A percentile compares a stretch with the other conserved stretches of the same genome.
These are phyloP conservation scores for Eulemur albifrons DNA, from an alignment of 2,797 vertebrate species.

Conservation along the genomic window DNA sequence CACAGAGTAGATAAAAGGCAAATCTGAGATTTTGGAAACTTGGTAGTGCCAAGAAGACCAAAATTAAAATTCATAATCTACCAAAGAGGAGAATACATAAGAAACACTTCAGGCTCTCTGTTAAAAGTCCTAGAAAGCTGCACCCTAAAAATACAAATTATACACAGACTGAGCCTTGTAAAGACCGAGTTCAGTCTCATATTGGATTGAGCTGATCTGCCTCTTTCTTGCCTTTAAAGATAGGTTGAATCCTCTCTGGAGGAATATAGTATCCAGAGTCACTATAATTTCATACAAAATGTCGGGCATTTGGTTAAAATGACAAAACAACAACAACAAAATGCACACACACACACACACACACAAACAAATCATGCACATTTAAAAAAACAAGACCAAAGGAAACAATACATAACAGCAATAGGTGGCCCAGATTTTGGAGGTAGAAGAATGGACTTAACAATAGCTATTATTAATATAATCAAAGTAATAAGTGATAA, in stretches of 20 bases:
- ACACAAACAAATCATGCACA: background rate
- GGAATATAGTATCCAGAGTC: background rate
- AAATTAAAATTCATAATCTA: background rate
- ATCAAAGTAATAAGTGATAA: background rate
- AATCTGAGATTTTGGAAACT: background rate
- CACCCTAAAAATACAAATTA: background rate
- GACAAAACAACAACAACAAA: background rate
- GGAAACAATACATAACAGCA: background rate
- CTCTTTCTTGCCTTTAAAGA: background rate
- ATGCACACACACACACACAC: too few species aligned
- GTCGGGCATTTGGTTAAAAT: background rate
- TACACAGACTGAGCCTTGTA: background rate
- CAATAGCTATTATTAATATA: background rate
- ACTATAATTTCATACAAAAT: background rate
- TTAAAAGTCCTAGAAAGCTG: background rate
- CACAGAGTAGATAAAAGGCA: background rate
- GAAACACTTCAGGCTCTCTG: background rate
- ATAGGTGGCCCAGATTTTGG: background rate
- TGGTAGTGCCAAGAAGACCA: background rate
- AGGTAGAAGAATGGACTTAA: background rate
- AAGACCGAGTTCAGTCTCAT: background rate
- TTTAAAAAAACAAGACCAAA: background rate
- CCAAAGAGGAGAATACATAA: background rate
- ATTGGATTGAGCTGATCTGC: background rate
- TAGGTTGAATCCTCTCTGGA: background rate